Base-by-base conservation (phyloP, 2,797 vertebrate species). In the Coregonus ussuriensis region DNA sequence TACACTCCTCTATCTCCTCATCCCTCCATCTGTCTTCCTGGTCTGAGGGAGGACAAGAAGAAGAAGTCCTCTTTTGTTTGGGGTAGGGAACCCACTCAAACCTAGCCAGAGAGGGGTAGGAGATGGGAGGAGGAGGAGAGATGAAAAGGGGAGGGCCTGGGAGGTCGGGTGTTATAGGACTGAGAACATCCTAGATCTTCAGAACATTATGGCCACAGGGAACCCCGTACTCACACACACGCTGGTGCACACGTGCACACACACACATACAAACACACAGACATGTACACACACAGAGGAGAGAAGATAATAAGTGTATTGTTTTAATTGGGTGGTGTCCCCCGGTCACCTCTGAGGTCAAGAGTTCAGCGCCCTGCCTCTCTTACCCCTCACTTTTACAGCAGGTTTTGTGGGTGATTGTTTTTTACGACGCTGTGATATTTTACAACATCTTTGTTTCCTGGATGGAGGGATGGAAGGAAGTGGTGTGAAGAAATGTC, bases 321-420 rank as follows among this genome's bases (percentile, higher is more conserved):
- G 90, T 91, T 88, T 93, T 91, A 91, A 90, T 77, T 79, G 75
- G 77, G 82, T 87, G 80, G 80, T 82, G 86, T 79, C 81, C 77
- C 82, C 74, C 15, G 68, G 85, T 92, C 88, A 88, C 77, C 70
- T 4, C 29, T 71, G 83, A 87, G 93, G 93, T 93, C 90, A 92
- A 91, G 88, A 94, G 94, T 94, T 95, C 94, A 82, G 56, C 65
- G 74, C 82, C 74, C 81, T 88, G 89, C 82, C 80, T 73, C 78
- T 85, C 82, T 91, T 90, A 91, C 90, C 89, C 85, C 82, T 87
- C 79, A 88, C 89, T 86, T 84, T 88, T 91, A 86, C 82, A 71
- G 82, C n/a, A 53, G 14, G 73, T 75, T 81, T 70, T 70, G 41
- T 18, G 31, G 80, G 74, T 76, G 6, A 15, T 47, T 51, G 37